Evolutionary conservation across 2,113 vertebrate species (phyloP), one percentile per base, ranked within the genome.

Genomic region (Nannobrachium achirus): DNA sequence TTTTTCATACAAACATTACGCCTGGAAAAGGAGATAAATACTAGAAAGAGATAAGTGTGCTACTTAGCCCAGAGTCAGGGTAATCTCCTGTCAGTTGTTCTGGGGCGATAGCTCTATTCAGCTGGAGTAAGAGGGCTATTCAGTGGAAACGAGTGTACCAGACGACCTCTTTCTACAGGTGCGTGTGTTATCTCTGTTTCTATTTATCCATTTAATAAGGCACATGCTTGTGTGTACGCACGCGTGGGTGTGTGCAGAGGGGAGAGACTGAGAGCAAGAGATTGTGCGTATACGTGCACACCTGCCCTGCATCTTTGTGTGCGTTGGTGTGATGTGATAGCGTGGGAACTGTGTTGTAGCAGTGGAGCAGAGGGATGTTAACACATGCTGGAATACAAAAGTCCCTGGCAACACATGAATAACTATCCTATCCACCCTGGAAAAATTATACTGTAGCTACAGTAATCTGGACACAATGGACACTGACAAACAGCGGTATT

Each of bases 121-220:
- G 25, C 6, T 7, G 10, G 51, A 75, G 45, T 14, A 33, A 33
- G 39, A 46, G 62, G 10, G 15, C 42, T 44, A 57, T 56, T 16
- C 44, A 45, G 19, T 15, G 19, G 1, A 69, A 56, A 63, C 16
- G 62, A 66, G 19, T 51, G 41, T 66, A 46, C 2, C 55, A 49
- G 16, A 7, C 10, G 56, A 53, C 52, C 71, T 42, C 57, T 16
- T 41, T 52, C 52, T 10, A 39, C 42, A 57, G 60, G 61, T 41
- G 56, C 72, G 66, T 75, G 56, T 63, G 68, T 63, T 82, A 59
- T 58, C 69, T 69, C 46, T 51, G 55, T 64, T 53, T 66, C 49
- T 25, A 57, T 69, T 73, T 68, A 69, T 33, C 42, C 16, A 56
- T 56, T 60, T 71, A 69, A 56, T 48, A 52, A 39, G 20, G 18